phyloP scores from a whole-genome alignment of 2,797 vertebrate species.

The Hirundo rustica region DNA sequence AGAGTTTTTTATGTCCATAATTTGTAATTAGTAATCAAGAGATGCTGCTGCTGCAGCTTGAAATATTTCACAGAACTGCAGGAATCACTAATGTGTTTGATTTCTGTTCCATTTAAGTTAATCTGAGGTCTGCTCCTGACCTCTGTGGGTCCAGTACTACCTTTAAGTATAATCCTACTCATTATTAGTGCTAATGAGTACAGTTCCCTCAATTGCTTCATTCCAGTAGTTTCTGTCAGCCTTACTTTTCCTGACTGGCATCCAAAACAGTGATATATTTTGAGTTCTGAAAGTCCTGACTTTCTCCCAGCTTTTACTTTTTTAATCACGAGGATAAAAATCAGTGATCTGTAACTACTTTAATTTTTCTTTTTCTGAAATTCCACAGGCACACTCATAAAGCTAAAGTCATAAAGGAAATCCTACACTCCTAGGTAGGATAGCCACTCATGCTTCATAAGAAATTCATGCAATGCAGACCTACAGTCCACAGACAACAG shows the following conservation, averaged over 20 bases:
- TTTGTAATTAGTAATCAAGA: conserved; percentile 19
- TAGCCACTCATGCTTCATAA: background rate
- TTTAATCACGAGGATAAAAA: background rate
- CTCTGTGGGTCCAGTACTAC: background rate
- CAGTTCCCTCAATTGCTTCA: background rate
- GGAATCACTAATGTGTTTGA: background rate
- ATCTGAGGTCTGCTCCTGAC: background rate
- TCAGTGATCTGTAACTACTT: background rate
- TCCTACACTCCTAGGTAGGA: background rate
- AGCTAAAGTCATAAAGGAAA: background rate
- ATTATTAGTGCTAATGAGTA: background rate
- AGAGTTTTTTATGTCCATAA: background rate
- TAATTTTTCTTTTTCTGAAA: background rate
- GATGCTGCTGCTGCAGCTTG: background rate
- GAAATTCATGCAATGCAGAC: background rate
- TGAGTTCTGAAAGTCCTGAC: background rate
- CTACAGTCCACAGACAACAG: background rate
- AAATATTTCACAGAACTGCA: background rate
- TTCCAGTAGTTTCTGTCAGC: background rate
- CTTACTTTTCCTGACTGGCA: background rate
- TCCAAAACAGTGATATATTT: background rate
- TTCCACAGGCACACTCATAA: background rate
- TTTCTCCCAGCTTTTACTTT: background rate
- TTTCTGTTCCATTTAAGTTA: background rate
- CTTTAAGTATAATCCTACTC: background rate